Percentiles rank a stretch among this genome's conserved stretches.
Evolutionary conservation across 2,113 vertebrate species (phyloP).

Genomic region (Periophthalmodon schlosseri): DNA sequence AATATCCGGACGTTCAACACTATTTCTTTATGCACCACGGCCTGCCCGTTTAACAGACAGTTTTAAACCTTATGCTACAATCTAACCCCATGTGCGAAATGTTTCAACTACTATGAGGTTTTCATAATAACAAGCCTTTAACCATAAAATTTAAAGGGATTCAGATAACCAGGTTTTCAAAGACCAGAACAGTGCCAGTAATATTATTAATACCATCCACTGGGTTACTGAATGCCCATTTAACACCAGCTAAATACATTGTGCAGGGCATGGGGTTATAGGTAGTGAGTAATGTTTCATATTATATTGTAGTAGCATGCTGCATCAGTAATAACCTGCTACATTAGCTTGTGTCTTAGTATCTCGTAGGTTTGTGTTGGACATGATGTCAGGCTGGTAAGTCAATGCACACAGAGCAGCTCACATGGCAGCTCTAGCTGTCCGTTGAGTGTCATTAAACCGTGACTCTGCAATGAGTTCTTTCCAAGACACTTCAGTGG

Average conservation of each 20-base stretch:
- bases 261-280: conserved; percentile 62
- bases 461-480: conserved; percentile 60
- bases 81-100: conserved; percentile 23
- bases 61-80: conserved; percentile 17
- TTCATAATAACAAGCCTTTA: conserved; percentile 46
- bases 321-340: conserved; percentile 73
- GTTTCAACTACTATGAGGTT: conserved; percentile 28
- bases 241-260: conserved; percentile 67
- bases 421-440: conserved; percentile 42
- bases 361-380: conserved; percentile 56
- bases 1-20: conserved; percentile 34
- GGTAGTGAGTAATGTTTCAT: conserved; percentile 73
- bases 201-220: conserved; percentile 38
- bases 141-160: conserved; percentile 39
- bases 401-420: conserved; percentile 42
- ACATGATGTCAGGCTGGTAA: conserved; percentile 49
- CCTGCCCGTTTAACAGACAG: conserved; percentile 24
- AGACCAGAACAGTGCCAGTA: conserved; percentile 56
- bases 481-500: conserved; percentile 54
- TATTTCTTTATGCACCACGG: conserved; percentile 9
- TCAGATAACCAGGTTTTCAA: conserved; percentile 41
- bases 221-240: conserved; percentile 51
- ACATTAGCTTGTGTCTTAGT: conserved; percentile 73
- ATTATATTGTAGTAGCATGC: conserved; percentile 78
- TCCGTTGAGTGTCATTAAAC: conserved; percentile 34